Evolutionary conservation across 2,888 invertebrate species (phyloP).

Genomic region (Coleophora deauratella): DNA sequence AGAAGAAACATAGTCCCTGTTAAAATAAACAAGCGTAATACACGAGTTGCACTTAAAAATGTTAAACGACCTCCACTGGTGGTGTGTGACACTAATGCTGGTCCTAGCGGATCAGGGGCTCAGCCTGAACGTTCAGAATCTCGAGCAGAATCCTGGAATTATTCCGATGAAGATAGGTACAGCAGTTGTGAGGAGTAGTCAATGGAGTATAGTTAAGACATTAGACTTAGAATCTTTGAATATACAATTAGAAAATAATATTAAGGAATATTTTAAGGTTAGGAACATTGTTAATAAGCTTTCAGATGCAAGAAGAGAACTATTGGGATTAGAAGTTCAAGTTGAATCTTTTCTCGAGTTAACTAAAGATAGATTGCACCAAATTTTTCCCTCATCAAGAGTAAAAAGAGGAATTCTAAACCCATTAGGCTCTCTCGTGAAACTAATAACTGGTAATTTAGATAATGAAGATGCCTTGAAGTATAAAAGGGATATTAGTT

Average conservation of each 20-base stretch:
- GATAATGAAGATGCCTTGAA: background rate
- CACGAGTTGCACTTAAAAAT: constrained; percentile 10
- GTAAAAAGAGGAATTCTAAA: no score
- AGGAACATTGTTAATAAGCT: no score
- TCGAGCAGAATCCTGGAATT: constrained; percentile 8
- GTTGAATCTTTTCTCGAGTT: no score
- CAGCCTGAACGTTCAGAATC: constrained; percentile 8
- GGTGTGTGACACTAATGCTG: background rate
- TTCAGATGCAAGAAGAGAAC: no score
- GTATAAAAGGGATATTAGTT: background rate
- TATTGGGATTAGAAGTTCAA: no score
- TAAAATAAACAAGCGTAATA: constrained; percentile 8
- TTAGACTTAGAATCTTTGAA: no score
- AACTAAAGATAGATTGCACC: no score
- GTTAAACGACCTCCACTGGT: constrained; percentile 14
- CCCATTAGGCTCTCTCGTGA: no score
- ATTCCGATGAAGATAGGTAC: constrained; percentile 6
- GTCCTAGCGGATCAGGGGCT: constrained; percentile 2
- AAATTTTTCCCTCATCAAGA: no score
- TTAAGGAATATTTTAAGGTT: no score
- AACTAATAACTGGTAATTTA: no score
- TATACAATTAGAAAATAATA: no score
- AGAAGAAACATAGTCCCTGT: constrained; percentile 13
- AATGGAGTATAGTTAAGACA: constrained; percentile 14
- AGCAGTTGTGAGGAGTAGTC: constrained; percentile 12